Evolutionary conservation across 2,888 invertebrate genomes (phyloP).

Genomic region (Mythimna lalbum): DNA sequence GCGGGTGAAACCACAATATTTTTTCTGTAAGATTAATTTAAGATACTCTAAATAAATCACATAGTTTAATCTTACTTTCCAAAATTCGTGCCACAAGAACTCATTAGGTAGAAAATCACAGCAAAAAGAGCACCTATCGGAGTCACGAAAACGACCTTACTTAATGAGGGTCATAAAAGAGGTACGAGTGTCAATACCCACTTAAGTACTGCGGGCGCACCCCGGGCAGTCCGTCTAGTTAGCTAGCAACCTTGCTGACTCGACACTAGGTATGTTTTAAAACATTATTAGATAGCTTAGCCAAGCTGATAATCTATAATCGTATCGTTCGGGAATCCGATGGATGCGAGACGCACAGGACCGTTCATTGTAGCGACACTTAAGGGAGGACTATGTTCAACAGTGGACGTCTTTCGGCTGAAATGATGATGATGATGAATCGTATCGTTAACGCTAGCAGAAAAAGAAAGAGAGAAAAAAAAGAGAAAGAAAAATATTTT

Average conservation of each 20-base stretch:
- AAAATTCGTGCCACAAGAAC: not conserved
- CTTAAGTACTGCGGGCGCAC: constrained; percentile 9
- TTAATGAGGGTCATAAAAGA: constrained; percentile 21
- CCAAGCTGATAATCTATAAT: too few relatives aligned
- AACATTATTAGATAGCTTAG: not conserved
- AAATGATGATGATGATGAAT: too few relatives aligned
- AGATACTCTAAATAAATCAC: not conserved
- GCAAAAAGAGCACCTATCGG: constrained; percentile 6
- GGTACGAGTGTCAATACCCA: constrained; percentile 11
- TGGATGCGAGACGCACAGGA: too few relatives aligned
- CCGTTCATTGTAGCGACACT: too few relatives aligned
- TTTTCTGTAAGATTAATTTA: too few relatives aligned
- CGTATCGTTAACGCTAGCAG: too few relatives aligned
- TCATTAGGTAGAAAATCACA: constrained; percentile 8
- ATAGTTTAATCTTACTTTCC: not conserved
- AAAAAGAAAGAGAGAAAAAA: too few relatives aligned
- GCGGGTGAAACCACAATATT: too few relatives aligned
- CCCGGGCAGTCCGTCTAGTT: not conserved
- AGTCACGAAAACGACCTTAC: constrained; percentile 3
- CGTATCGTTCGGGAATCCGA: too few relatives aligned
- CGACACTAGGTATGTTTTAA: not conserved
- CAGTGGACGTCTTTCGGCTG: too few relatives aligned
- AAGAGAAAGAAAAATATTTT: too few relatives aligned
- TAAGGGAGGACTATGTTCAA: too few relatives aligned
- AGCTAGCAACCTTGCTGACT: not conserved